These are phyloP conservation scores for Mesocentrotus franciscanus DNA, from an alignment of 53 echinoderm and acorn worm species.

Conservation along the genomic window DNA sequence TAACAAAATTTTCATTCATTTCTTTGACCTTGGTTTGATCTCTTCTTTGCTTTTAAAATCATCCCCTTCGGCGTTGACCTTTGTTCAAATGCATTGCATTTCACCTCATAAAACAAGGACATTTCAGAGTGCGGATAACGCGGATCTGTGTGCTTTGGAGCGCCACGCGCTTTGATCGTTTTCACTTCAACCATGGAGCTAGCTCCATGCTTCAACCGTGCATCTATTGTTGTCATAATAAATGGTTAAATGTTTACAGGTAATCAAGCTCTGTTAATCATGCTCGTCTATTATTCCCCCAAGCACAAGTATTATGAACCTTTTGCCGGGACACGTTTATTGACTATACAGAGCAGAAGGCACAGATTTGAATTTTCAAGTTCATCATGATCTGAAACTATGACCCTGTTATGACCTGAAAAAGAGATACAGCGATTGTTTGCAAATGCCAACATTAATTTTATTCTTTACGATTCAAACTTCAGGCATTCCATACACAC, in stretches of 20 bases:
- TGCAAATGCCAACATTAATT: not conserved
- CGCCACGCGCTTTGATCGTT: not conserved
- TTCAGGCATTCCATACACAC: not conserved
- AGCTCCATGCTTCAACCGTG: no score
- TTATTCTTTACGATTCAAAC: not conserved
- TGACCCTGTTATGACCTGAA: no score
- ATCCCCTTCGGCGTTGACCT: not conserved
- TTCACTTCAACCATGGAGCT: not conserved
- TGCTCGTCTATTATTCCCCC: conserved; percentile 2
- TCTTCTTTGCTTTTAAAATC: not conserved
- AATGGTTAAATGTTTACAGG: not conserved
- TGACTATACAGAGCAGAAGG: not conserved
- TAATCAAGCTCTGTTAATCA: conserved; percentile 29
- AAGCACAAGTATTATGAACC: not conserved
- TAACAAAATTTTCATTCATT: no score
- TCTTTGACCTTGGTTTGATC: no score
- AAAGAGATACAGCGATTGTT: not conserved
- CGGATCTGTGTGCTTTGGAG: not conserved
- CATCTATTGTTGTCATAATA: conserved; percentile 19
- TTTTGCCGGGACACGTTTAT: not conserved
- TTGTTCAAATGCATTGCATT: not conserved
- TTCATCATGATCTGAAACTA: no score
- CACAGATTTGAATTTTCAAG: no score
- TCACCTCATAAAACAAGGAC: not conserved
- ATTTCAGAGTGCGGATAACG: not conserved